Conservation (phyloP, 2,888 invertebrate genomes). For the Alentia gelatinosa region DNA sequence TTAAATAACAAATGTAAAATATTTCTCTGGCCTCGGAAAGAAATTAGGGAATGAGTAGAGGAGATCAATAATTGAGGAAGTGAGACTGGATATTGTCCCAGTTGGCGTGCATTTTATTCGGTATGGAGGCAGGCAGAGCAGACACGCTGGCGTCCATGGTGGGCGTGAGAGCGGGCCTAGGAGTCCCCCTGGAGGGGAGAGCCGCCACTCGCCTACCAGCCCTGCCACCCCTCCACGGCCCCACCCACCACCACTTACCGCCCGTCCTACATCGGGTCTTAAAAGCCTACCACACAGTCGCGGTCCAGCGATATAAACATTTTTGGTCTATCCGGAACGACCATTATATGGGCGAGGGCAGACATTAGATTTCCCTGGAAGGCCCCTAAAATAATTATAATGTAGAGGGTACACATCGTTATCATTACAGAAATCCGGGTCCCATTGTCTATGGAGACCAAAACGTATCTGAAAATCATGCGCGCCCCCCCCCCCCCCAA, state of each 20-base stretch:
- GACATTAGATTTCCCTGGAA: background rate
- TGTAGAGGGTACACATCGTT: background rate
- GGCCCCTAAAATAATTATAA: background rate
- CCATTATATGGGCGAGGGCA: background rate
- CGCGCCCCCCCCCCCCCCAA: too few relatives aligned
- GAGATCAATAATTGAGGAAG: background rate
- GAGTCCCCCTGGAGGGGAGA: background rate
- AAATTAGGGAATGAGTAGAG: background rate
- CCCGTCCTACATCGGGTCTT: background rate
- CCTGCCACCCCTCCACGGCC: background rate
- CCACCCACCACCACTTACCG: background rate
- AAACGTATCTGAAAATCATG: too few relatives aligned
- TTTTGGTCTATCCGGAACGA: background rate
- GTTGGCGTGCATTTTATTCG: conserved; percentile 3
- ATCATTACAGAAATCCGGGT: background rate
- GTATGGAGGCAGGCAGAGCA: background rate
- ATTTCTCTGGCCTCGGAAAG: background rate
- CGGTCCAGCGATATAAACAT: background rate
- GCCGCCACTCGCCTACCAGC: background rate
- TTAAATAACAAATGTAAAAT: background rate
- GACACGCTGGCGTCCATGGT: background rate
- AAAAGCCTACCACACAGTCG: background rate
- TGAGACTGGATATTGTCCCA: background rate
- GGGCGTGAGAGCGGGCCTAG: background rate
- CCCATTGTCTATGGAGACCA: too few relatives aligned